Evolutionary conservation across 1,140 invertebrate genomes (phyloP), one percentile per base, ranked within the genome.

Genomic region (Euura lappo): DNA sequence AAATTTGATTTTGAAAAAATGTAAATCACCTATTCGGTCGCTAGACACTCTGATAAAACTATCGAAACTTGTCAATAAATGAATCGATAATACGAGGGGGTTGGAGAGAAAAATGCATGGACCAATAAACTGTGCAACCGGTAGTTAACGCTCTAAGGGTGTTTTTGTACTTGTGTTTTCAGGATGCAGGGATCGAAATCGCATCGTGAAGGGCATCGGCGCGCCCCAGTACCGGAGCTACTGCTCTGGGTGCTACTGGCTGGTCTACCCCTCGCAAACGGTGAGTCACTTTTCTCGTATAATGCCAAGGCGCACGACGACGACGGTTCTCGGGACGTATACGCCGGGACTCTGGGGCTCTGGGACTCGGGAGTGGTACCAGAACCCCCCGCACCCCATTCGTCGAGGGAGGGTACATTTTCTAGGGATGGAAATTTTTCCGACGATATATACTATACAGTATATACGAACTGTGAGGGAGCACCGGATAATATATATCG

Each of bases 151-250:
- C 51, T 60, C 51, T 60, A 6, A 60, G 69, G n/a, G 47, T 77
- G 74, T 80, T 69, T 69, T 60, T 75, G 44, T 77, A 72, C 78
- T 70, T 77, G 70, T 79, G 79, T 85, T 85, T 85, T 74, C 86
- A 88, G 85, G 81, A 88, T 86, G 86, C 82, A 79, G 85, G 81
- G 76, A 80, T 79, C 73, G 79, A 77, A 28, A 28, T 28, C 75
- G 79, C 79, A 79, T 76, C 76, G 80, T 76, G 82, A 79, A 82
- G 82, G 80, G 83, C 81, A 60, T 60, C 51, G 80, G 78, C 74
- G 80, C 72, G 77, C 74, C 79, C 79, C 79, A 72, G 76, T 79
- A 75, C 79, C 77, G 76, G 73, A 80, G 77, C 76, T 84, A 74
- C 77, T 80, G 74, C 74, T 83, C 72, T 74, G 85, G 72, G 75